Conservation (phyloP, 2,888 invertebrate genomes). For the Nomada flava region DNA sequence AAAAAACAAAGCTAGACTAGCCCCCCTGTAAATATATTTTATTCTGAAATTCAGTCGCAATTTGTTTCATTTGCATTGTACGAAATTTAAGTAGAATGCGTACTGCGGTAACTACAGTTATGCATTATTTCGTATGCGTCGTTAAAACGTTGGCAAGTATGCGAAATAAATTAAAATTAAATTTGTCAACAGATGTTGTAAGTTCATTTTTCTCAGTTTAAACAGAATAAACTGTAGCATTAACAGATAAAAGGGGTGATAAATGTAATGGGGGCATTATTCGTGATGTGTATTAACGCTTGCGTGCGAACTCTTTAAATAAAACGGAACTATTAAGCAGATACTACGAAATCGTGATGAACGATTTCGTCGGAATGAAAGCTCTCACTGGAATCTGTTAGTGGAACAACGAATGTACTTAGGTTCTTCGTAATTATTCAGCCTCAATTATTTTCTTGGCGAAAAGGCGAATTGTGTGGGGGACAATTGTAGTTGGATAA, state of each 20-base stretch:
- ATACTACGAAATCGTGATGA: slow-evolving; percentile 15
- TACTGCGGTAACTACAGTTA: too few species aligned
- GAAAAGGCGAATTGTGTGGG: background rate
- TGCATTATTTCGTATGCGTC: background rate
- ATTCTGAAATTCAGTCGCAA: too few species aligned
- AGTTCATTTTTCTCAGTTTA: background rate
- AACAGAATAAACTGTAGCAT: background rate
- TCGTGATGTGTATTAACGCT: background rate
- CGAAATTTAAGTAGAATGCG: too few species aligned
- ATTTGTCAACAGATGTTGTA: background rate
- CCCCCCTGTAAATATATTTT: too few species aligned
- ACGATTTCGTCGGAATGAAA: slow-evolving; percentile 11
- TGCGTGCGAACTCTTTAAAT: background rate
- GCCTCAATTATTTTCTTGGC: background rate
- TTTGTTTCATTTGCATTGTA: too few species aligned
- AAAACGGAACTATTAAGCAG: background rate
- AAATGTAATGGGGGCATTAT: slow-evolving; percentile 5
- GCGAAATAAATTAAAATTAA: background rate
- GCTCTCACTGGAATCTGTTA: background rate
- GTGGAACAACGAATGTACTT: background rate
- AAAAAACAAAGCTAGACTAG: too few species aligned
- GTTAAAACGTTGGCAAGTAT: background rate
- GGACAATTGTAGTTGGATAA: background rate
- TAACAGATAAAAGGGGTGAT: background rate
- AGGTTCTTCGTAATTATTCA: slow-evolving; percentile 1